These are phyloP conservation scores for Rotaria macrura DNA, from an alignment of 2,888 invertebrate species.

Conservation along the genomic window DNA sequence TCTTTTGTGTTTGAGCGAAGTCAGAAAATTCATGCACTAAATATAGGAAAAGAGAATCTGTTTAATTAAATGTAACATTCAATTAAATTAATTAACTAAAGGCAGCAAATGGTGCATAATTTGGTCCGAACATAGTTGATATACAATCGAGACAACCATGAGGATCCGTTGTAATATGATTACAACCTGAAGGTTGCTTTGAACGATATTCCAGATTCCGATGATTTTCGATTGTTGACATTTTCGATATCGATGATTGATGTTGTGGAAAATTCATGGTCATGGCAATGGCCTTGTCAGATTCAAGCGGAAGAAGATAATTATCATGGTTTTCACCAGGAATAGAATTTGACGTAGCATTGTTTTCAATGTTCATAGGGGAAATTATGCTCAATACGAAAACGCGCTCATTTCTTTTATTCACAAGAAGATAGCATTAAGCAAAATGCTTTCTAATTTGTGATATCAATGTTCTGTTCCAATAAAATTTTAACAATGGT, in stretches of 20 bases:
- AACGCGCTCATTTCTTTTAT: background rate
- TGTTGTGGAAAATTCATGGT: background rate
- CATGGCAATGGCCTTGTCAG: background rate
- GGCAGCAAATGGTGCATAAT: background rate
- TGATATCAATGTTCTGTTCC: too few relatives aligned
- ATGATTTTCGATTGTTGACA: background rate
- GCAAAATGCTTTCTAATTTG: too few relatives aligned
- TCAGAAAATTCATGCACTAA: background rate
- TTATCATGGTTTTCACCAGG: background rate
- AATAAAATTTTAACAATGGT: too few relatives aligned
- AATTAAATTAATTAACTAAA: background rate
- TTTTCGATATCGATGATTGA: background rate
- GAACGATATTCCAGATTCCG: background rate
- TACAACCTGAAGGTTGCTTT: background rate
- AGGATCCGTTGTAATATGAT: background rate
- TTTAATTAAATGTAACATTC: too few relatives aligned
- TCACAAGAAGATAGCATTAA: too few relatives aligned
- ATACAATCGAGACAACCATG: background rate
- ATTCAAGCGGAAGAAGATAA: background rate
- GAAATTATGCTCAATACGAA: background rate
- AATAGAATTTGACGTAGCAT: background rate
- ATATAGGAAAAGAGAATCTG: too few relatives aligned
- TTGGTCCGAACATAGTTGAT: background rate
- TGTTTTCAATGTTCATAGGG: background rate
- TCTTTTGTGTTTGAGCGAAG: background rate